phyloP scores from a whole-genome alignment of 1,140 invertebrate species.

The Lepidurus packardi region DNA sequence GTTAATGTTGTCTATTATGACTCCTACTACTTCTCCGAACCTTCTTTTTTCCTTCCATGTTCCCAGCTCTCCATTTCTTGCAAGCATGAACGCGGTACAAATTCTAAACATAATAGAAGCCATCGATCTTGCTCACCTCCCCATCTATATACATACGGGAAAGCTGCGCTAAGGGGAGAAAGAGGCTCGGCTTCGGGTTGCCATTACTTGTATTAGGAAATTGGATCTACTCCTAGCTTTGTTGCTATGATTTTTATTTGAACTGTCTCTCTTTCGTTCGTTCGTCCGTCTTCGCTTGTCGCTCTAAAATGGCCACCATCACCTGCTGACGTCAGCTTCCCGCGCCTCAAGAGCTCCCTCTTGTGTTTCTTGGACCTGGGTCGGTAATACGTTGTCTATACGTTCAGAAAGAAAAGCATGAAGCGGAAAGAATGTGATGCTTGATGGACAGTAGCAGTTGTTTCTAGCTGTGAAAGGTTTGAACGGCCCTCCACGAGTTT shows the following conservation, averaged over 20 bases:
- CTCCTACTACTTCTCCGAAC: not conserved
- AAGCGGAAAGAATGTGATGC: not conserved
- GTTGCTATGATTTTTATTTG: slow-evolving; percentile 8
- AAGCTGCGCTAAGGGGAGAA: not conserved
- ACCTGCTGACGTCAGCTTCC: slow-evolving; percentile 2
- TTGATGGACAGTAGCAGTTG: slow-evolving; percentile 3
- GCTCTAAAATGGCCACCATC: not conserved
- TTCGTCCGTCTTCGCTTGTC: not conserved
- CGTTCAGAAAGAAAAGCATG: not conserved
- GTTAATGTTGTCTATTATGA: slow-evolving; percentile 19
- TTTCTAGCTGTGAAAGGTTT: not conserved
- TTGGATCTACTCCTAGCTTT: slow-evolving; percentile 1
- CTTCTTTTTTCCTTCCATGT: not conserved
- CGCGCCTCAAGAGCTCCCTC: not conserved
- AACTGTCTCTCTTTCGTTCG: not conserved
- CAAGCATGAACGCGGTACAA: slow-evolving; percentile 3
- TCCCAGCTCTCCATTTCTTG: slow-evolving; percentile 4
- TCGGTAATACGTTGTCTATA: not conserved
- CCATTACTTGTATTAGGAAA: slow-evolving; percentile 7
- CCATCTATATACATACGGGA: not conserved
- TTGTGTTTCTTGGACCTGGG: not conserved
- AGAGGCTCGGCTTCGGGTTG: not conserved
- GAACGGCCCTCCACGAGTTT: not conserved
- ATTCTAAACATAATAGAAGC: slow-evolving; percentile 4
- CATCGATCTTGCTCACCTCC: slow-evolving; percentile 9